Percentiles rank a stretch among this genome's conserved stretches.
phyloP scores from a whole-genome alignment of 2,113 vertebrate species.

The Pao palembangensis region DNA sequence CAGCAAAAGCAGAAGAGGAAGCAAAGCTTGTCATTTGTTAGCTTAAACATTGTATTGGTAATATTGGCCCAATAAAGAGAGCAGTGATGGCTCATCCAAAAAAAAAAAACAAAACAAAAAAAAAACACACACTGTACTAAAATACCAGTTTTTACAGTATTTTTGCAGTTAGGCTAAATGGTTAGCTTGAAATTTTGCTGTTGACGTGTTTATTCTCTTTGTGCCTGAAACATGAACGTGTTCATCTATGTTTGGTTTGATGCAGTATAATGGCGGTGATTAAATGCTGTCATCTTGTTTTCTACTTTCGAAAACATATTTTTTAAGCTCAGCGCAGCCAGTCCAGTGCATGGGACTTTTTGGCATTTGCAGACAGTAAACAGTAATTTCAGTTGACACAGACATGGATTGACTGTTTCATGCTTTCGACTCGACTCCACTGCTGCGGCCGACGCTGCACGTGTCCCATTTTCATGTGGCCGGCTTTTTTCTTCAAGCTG shows the following conservation, averaged over 20 bases:
- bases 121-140: too few species aligned
- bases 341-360: constrained; percentile 4
- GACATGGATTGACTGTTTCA: constrained; percentile 14
- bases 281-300: background rate
- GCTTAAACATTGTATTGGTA: background rate
- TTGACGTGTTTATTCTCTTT: too few species aligned
- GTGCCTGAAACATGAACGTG: too few species aligned
- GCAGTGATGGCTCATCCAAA: background rate
- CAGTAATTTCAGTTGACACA: constrained; percentile 2
- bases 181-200: background rate
- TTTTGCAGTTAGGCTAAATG: background rate
- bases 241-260: too few species aligned
- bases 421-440: constrained; percentile 13
- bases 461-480: constrained; percentile 11
- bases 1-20: constrained; percentile 9
- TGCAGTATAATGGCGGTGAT: too few species aligned
- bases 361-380: constrained; percentile 15
- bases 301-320: constrained; percentile 10
- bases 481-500: constrained; percentile 17
- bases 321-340: background rate
- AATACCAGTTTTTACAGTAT: too few species aligned
- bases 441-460: constrained; percentile 5
- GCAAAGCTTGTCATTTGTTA: background rate
- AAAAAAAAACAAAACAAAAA: too few species aligned
- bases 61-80: constrained; percentile 1